phyloP scores from a whole-genome alignment of 2,797 vertebrate species.

The Gymnoscopelus braueri region DNA sequence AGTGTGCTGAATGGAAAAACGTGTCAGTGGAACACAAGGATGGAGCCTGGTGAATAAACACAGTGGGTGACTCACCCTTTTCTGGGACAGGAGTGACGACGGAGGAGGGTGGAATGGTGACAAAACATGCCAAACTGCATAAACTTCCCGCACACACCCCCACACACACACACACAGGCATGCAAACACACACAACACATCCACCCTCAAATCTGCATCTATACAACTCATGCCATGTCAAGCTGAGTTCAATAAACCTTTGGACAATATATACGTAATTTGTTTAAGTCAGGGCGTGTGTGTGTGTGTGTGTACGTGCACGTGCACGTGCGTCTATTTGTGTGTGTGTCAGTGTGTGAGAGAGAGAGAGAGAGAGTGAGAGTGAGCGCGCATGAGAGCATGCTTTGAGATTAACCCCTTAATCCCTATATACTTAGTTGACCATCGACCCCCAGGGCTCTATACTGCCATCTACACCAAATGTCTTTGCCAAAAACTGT shows the following conservation, averaged over 20 bases:
- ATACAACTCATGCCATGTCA: not conserved
- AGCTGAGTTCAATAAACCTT: not conserved
- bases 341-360: not conserved
- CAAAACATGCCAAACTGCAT: slow-evolving; percentile 46
- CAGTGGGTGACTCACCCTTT: slow-evolving; percentile 74
- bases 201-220: too few species aligned
- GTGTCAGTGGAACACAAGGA: slow-evolving; percentile 79
- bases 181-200: too few species aligned
- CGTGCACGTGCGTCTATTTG: not conserved
- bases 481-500: too few species aligned
- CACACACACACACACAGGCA: slow-evolving; percentile 13
- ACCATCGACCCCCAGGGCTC: too few species aligned
- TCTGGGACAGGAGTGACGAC: slow-evolving; percentile 67
- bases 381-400: too few species aligned
- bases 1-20: slow-evolving; percentile 77
- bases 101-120: slow-evolving; percentile 55
- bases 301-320: not conserved
- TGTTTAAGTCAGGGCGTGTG: not conserved
- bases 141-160: slow-evolving; percentile 62
- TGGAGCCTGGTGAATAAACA: slow-evolving; percentile 79
- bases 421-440: too few species aligned
- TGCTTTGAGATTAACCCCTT: too few species aligned
- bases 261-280: not conserved
- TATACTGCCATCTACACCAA: too few species aligned
- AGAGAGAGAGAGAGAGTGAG: too few species aligned